A percentile compares a stretch with the other conserved stretches of the same genome.
Evolutionary conservation across 2,888 invertebrate species (phyloP).

Genomic region (Colostygia pectinataria): DNA sequence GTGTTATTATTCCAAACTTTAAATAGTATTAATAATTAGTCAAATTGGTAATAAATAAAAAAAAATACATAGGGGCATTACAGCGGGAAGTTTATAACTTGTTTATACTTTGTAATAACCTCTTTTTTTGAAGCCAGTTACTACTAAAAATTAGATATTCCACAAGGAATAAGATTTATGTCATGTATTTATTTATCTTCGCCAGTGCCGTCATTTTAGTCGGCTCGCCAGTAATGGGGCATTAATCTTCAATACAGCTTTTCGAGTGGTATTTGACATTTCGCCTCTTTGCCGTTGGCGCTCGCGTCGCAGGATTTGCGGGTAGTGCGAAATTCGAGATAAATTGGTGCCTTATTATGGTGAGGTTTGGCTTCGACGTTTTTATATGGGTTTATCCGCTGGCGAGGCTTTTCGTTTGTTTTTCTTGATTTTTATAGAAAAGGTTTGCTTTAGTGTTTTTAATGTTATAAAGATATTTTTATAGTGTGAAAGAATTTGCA

Average conservation of each 20-base stretch:
- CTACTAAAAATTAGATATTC: constrained; percentile 20
- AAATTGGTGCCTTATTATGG: constrained; percentile 13
- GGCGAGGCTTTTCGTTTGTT: constrained; percentile 2
- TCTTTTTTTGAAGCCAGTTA: no score
- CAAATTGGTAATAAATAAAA: no score
- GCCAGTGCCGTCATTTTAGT: constrained; percentile 41
- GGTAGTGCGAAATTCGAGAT: constrained; percentile 38
- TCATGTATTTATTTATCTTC: constrained; percentile 23
- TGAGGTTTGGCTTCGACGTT: constrained; percentile 8
- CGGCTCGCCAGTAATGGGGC: constrained; percentile 47
- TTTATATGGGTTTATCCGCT: constrained; percentile 8
- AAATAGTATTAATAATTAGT: no score
- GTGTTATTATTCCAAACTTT: no score
- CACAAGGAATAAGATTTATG: constrained; percentile 12
- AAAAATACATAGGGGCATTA: no score
- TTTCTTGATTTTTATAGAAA: not conserved
- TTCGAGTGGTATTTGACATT: constrained; percentile 52
- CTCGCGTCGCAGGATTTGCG: constrained; percentile 33
- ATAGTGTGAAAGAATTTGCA: not conserved
- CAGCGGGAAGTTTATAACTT: no score
- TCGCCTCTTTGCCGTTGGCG: constrained; percentile 40
- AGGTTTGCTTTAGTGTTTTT: no score
- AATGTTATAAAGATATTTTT: no score
- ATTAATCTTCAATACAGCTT: constrained; percentile 55
- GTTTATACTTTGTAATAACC: no score